A percentile compares a stretch with the other conserved stretches of the same genome.
phyloP scores from a whole-genome alignment of 2,113 vertebrate genomes.

The Hystrix brachyura region DNA sequence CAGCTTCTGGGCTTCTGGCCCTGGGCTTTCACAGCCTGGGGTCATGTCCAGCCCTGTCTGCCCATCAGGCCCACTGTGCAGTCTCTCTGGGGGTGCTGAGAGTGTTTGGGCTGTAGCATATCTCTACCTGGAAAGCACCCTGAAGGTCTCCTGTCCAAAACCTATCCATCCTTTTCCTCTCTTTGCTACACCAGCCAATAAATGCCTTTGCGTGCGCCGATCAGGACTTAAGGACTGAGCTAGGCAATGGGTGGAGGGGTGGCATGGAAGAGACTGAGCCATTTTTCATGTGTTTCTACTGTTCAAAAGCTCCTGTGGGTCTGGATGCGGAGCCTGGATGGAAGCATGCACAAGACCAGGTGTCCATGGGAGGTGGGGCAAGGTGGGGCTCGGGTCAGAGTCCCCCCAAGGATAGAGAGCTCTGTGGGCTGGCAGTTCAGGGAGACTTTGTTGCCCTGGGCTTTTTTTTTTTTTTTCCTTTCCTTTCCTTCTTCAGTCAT shows the following conservation, averaged over 20 bases:
- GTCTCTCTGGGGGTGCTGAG: background rate
- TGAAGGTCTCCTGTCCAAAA: background rate
- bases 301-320: background rate
- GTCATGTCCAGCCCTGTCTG: background rate
- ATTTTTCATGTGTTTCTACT: background rate
- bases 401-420: too few species aligned
- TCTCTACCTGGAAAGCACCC: background rate
- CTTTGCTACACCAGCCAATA: background rate
- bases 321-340: background rate
- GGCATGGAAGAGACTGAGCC: background rate
- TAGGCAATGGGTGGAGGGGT: background rate
- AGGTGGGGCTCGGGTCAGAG: rapidly evolving
- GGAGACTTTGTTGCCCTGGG: background rate
- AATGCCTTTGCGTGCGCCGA: background rate
- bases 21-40: background rate
- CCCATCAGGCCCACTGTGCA: background rate
- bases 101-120: background rate
- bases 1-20: background rate
- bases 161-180: background rate
- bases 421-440: background rate
- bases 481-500: background rate
- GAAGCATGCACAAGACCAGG: too few species aligned
- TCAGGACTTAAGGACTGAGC: background rate
- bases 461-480: background rate
- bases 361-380: background rate